A percentile compares a stretch with the other conserved stretches of the same genome.
Conservation (phyloP, 1,140 invertebrate genomes). For the Ceratina japonica region DNA sequence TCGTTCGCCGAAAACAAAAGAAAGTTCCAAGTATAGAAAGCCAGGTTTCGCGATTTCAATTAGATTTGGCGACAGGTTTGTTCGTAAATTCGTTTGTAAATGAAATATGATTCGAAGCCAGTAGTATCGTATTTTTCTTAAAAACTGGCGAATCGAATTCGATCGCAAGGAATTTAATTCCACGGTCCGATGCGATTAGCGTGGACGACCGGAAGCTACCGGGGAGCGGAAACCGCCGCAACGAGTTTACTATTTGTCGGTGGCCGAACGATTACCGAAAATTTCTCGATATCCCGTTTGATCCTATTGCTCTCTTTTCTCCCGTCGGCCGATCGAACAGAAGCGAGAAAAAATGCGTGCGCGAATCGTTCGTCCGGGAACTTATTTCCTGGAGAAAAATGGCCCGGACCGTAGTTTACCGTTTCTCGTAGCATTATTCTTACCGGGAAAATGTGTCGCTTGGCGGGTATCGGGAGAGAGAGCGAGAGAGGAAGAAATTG, state of each 20-base stretch:
- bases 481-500: conserved; percentile 18
- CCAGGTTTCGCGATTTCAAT: too few species aligned
- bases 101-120: too few species aligned
- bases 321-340: background rate
- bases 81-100: too few species aligned
- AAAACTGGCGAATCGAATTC: conserved; percentile 19
- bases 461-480: background rate
- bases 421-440: background rate
- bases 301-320: too few species aligned
- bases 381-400: conserved; percentile 31
- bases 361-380: background rate
- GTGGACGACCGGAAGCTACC: conserved; percentile 5
- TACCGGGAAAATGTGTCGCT: background rate
- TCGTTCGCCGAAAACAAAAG: too few species aligned
- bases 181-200: too few species aligned
- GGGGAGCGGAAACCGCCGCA: conserved; percentile 17
- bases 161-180: conserved; percentile 37
- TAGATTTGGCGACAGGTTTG: too few species aligned
- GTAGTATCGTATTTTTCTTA: background rate
- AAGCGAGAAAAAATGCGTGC: background rate
- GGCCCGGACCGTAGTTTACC: conserved; percentile 23
- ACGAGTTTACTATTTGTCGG: conserved; percentile 34
- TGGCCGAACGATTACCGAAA: conserved; percentile 16
- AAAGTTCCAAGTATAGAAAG: too few species aligned
- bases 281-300: conserved; percentile 20